Evolutionary conservation across 2,797 vertebrate genomes (phyloP).

Genomic region (Aulostomus chinensis): DNA sequence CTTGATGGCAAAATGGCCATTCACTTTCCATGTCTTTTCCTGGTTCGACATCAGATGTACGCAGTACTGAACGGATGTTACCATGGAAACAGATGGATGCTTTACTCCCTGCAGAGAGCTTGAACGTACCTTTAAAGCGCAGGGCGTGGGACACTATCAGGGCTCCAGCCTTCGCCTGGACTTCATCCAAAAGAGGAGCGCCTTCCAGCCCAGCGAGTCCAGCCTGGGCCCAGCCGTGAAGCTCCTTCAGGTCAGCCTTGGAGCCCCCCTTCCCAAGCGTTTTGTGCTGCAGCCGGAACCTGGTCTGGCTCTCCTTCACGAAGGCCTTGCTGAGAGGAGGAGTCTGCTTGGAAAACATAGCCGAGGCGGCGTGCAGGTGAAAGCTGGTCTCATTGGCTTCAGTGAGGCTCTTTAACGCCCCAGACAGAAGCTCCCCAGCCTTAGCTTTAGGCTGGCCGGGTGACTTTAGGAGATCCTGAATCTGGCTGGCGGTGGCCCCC

Average conservation of each 20-base stretch:
- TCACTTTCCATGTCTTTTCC: no score
- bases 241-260: conserved; percentile 55
- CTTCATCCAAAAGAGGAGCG: conserved; percentile 31
- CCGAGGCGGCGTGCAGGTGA: conserved; percentile 46
- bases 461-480: conserved; percentile 59
- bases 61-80: no score
- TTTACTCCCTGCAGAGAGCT: no score
- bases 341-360: conserved; percentile 67
- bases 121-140: conserved; percentile 70
- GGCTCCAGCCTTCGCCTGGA: conserved; percentile 59
- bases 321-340: conserved; percentile 52
- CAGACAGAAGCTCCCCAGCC: conserved; percentile 28
- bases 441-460: neutral
- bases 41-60: no score
- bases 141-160: conserved; percentile 62
- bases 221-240: conserved; percentile 63
- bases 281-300: conserved; percentile 57
- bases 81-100: no score
- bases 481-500: conserved; percentile 62
- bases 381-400: conserved; percentile 62
- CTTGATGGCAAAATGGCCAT: no score
- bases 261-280: conserved; percentile 52
- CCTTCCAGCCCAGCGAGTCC: conserved; percentile 48
- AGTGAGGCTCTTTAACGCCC: conserved; percentile 43
- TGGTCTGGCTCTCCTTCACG: conserved; percentile 47